Evolutionary conservation across 2,797 vertebrate genomes (phyloP), one percentile per base, ranked within the genome.

Genomic region (Sebastes steindachneri): DNA sequence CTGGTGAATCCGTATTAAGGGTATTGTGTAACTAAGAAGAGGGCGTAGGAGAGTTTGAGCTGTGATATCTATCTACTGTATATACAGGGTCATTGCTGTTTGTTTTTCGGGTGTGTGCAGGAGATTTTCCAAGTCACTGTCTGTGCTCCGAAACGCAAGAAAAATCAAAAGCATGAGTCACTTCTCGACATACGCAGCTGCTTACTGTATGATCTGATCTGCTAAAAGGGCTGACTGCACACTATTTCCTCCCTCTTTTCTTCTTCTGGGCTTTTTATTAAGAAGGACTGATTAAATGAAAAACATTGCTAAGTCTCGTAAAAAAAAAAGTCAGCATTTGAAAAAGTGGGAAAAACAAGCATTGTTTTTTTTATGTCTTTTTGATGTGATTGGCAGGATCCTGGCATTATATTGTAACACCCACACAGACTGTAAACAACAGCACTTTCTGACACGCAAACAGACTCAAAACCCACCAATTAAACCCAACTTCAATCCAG

Each of bases 81-180:
- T 88, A 86, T 73, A 77, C 89, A 89, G 78, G 93, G 93, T 86
- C 88, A 84, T 58, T 93, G 90, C 48, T 95, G 93, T 95, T 96
- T 95, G 93, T 94, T 95, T 95, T 94, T 84, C 92, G 95, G 95
- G 95, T 79, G 94, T 96, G 91, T 85, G 83, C 80, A 76, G 76
- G 90, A 94, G 82, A 92, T 86, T 95, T 95, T 95, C 93, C 92
- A 90, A 93, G 90, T 92, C 91, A 91, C 92, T 94, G 94, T 95
- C 93, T 94, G 84, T 77, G 68, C 86, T 89, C 84, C 68, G 85
- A 90, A 93, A 94, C 87, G 94, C 90, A 93, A 92, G 92, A 94
- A 17, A 95, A 94, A 95, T 91, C 91, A 91, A 82, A 90, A 91
- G 91, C 91, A 89, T 96, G 94, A 96, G 87, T 96, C 95, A 95